Evolutionary conservation across 2,888 invertebrate genomes (phyloP), one percentile per base, ranked within the genome.

Genomic region (Mystacides longicornis): DNA sequence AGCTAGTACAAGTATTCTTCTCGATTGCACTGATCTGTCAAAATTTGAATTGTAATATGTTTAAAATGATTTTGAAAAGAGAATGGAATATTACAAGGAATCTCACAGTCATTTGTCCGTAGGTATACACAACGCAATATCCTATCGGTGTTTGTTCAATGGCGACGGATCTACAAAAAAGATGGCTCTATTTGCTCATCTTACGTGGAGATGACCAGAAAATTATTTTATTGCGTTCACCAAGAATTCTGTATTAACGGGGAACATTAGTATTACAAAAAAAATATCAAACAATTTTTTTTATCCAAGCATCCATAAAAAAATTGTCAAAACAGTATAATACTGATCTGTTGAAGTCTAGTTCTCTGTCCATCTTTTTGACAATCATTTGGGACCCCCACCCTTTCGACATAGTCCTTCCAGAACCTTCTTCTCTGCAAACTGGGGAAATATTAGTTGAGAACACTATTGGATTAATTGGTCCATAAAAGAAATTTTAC

Each of bases 121-220:
- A n/a, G n/a, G n/a, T n/a, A n/a, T 37, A 37, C 37, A 37, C 37
- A 37, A 37, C 37, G 37, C 37, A 37, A 3, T 37, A 37, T 3
- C 3, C 14, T 37, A 37, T 27, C 37, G 14, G 14, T 7, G 16
- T n/a, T 37, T 7, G 4, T 7, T 37, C 14, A n/a, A 37, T 37
- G 3, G 37, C n/a, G n/a, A n/a, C n/a, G n/a, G n/a, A n/a, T n/a
- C 37, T 37, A 37, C 16, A n/a, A 37, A 50, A 27, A 46, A 54
- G 53, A 55, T 51, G 49, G 31, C 54, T 51, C 55, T 58, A 56
- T 58, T 58, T 58, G 58, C 55, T 54, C 49, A 49, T 22, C 27
- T 51, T 50, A 20, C 31, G 51, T 52, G 45, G 48, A 54, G 51
- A 47, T 51, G 53, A 49, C 59, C 48, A 51, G 20, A 49, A 49